Base-by-base conservation (phyloP, 2,797 vertebrate genomes). In the Monodelphis domestica region DNA sequence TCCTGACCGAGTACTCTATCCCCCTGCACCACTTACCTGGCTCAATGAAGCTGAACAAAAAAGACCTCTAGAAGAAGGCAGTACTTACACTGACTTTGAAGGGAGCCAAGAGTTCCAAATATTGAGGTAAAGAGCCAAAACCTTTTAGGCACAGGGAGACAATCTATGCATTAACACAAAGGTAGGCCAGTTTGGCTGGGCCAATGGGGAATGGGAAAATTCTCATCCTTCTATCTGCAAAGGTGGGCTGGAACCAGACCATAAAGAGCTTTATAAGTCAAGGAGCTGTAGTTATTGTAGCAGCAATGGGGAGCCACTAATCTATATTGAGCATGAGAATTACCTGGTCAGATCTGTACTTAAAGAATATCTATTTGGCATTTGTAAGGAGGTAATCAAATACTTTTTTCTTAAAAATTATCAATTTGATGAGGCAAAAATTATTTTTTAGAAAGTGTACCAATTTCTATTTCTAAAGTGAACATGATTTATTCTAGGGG, bases 371-470 rank as follows among this genome's bases (percentile, higher is more conserved):
- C 52, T 88, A 78, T 87, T 93, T 91, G 89, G 88, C 51, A 55
- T 88, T 4, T 87, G 12, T 5, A 59, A 50, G 33, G 84, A 92
- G 24, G 45, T n/a, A 30, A 87, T 30, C 94, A 38, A 92, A 90
- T 93, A 91, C 38, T 53, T 90, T 26, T 89, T 15, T 56, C 7
- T 89, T 54, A 91, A 94, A 93, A 88, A 91, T 93, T 87, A 78
- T 94, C 90, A 87, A 50, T 26, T 5, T 88, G 90, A 90, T 11
- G 14, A n/a, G n/a, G 45, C 29, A 88, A 89, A 91, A 53, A 70
- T 24, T 87, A n/a, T 45, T 91, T 94, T 63, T 93, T 52, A 91
- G 87, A 94, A 93, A 95, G 63, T 87, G 88, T 55, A n/a, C 9
- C 45, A 87, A 87, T 26, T 52, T 54, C 56, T 70, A 30, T 89